Evolutionary conservation across 2,797 vertebrate genomes (phyloP).

Genomic region (Acanthornis magna): DNA sequence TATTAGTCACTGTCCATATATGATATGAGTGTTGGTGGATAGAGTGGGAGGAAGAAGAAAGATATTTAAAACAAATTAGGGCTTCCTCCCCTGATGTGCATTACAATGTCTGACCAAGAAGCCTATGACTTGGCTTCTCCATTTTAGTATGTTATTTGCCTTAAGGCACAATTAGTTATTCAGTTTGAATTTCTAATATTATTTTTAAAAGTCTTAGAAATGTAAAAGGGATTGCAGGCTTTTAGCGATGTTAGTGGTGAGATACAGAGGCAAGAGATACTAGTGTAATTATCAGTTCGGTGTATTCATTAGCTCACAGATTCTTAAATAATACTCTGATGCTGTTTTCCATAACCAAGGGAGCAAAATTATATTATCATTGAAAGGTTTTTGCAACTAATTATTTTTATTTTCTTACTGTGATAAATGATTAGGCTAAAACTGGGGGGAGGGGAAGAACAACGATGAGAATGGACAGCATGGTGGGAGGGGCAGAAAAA

Average conservation of each 20-base stretch:
- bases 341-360: not conserved
- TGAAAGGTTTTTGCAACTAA: slow-evolving; percentile 2
- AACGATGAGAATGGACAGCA: not conserved
- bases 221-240: not conserved
- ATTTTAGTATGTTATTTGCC: slow-evolving; percentile 1
- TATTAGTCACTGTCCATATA: slow-evolving; percentile 16
- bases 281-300: not conserved
- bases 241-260: not conserved
- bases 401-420: slow-evolving; percentile 21
- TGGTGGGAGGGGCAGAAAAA: not conserved
- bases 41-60: not conserved
- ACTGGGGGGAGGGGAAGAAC: not conserved
- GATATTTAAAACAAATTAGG: slow-evolving; percentile 19
- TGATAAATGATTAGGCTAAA: not conserved
- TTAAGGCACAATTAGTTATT: slow-evolving; percentile 3
- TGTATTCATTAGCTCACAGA: not conserved
- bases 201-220: not conserved
- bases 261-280: not conserved
- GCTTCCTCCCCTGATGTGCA: not conserved
- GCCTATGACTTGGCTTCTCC: not conserved
- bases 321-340: not conserved
- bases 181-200: slow-evolving; percentile 25
- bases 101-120: slow-evolving; percentile 11
- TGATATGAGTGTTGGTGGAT: not conserved
- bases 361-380: not conserved